Conservation (phyloP, 1,140 invertebrate genomes). For the Periplaneta americana region DNA sequence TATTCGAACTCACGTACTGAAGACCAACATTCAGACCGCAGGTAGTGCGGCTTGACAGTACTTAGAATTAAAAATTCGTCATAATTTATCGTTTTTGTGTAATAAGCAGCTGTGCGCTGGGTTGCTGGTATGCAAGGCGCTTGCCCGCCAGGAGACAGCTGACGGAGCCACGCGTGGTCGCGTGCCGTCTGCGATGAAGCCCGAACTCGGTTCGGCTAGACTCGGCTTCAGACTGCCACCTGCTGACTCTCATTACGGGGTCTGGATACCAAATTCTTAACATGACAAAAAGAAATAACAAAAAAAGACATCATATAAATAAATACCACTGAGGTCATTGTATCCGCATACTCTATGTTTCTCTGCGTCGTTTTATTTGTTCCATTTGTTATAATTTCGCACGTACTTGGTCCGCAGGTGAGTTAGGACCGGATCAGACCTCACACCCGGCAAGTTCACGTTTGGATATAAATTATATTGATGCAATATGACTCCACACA, state of each 20-base stretch:
- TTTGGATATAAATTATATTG: too few species aligned
- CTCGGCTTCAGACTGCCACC: not conserved
- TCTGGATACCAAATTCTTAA: not conserved
- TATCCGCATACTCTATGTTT: not conserved
- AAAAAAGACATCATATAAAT: not conserved
- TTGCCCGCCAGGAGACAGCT: not conserved
- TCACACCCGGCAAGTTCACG: too few species aligned
- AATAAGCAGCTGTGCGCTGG: not conserved
- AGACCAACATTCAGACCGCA: too few species aligned
- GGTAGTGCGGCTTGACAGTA: too few species aligned
- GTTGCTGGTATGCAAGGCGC: not conserved
- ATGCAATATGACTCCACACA: too few species aligned
- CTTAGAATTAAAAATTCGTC: not conserved
- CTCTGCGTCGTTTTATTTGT: not conserved
- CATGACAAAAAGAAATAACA: too few species aligned
- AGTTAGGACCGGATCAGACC: too few species aligned
- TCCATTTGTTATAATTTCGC: not conserved
- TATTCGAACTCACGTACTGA: too few species aligned
- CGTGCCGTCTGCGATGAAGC: not conserved
- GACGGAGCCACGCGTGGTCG: not conserved
- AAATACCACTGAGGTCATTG: not conserved
- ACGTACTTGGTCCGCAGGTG: not conserved
- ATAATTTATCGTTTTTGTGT: not conserved
- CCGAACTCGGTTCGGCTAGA: not conserved
- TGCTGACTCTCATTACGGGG: not conserved